A percentile compares a stretch with the other conserved stretches of the same genome.
phyloP scores from a whole-genome alignment of 1,140 invertebrate species.

The Drosophila santomea region DNA sequence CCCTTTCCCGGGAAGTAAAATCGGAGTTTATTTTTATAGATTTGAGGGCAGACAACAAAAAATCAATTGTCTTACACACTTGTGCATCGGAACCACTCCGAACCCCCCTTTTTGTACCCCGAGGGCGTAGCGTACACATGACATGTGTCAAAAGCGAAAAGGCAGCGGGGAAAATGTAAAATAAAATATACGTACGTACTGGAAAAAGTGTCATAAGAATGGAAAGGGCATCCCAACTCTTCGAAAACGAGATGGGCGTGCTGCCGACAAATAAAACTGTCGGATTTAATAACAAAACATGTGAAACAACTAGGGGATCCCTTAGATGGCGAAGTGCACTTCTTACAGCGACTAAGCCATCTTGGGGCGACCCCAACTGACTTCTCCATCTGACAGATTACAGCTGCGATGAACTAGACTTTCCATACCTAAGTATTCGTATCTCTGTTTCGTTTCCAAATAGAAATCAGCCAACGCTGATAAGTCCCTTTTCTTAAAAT shows the following conservation, averaged over 20 bases:
- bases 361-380: slow-evolving; percentile 25
- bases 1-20: slow-evolving; percentile 14
- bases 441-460: slow-evolving; percentile 67
- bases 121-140: slow-evolving; percentile 43
- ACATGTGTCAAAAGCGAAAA: slow-evolving; percentile 71
- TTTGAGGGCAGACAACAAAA: slow-evolving; percentile 59
- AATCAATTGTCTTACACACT: slow-evolving; percentile 73
- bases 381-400: slow-evolving; percentile 73
- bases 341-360: slow-evolving; percentile 42
- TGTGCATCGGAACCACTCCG: slow-evolving; percentile 28
- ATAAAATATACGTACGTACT: slow-evolving; percentile 58
- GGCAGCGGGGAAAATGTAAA: slow-evolving; percentile 40
- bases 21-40: slow-evolving; percentile 62
- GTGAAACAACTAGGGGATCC: slow-evolving; percentile 4
- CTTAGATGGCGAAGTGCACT: slow-evolving; percentile 41
- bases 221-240: slow-evolving; percentile 22
- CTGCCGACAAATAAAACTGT: slow-evolving; percentile 82
- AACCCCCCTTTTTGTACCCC: not conserved
- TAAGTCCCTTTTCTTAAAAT: slow-evolving; percentile 37
- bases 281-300: slow-evolving; percentile 78
- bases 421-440: slow-evolving; percentile 22
- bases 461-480: slow-evolving; percentile 60
- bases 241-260: slow-evolving; percentile 12
- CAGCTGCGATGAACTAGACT: slow-evolving; percentile 72
- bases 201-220: slow-evolving; percentile 77